Conservation (phyloP, 1,140 invertebrate species). For the Oryzaephilus surinamensis region DNA sequence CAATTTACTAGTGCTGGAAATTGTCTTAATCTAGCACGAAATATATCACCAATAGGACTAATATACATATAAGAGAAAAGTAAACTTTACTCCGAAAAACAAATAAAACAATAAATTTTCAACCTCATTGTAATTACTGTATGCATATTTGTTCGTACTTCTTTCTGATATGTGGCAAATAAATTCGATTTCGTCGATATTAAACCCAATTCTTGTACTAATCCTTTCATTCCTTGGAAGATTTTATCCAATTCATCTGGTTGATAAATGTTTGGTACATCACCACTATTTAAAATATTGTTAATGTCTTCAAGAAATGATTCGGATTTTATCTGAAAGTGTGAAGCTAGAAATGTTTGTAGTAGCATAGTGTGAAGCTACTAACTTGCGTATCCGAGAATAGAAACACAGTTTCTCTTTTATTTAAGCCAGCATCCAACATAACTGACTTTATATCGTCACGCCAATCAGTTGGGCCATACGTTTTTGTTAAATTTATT, state of each 20-base stretch:
- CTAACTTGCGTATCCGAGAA: conserved; percentile 58
- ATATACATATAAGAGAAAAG: conserved; percentile 12
- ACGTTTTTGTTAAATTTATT: conserved; percentile 41
- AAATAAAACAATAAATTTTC: no score
- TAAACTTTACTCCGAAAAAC: conserved; percentile 2
- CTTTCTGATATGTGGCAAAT: conserved; percentile 54
- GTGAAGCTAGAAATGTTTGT: no score
- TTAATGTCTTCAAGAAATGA: conserved; percentile 59
- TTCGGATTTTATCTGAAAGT: conserved; percentile 50
- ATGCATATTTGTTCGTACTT: conserved; percentile 54
- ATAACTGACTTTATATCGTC: conserved; percentile 53
- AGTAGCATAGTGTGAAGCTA: no score
- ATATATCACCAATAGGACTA: conserved; percentile 58
- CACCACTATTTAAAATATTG: conserved; percentile 56
- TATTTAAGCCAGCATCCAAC: conserved; percentile 44
- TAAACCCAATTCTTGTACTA: conserved; percentile 50
- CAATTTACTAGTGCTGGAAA: conserved; percentile 64
- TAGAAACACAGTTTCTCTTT: conserved; percentile 51
- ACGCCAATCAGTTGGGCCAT: conserved; percentile 46
- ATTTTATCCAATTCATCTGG: conserved; percentile 54
- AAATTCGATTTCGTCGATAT: conserved; percentile 63
- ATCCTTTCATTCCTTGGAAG: conserved; percentile 48
- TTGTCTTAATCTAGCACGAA: conserved; percentile 54
- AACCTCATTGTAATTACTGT: conserved; percentile 56
- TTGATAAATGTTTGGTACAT: conserved; percentile 56